These are phyloP conservation scores for Columba livia DNA, from an alignment of 2,113 vertebrate genomes.

Conservation along the genomic window DNA sequence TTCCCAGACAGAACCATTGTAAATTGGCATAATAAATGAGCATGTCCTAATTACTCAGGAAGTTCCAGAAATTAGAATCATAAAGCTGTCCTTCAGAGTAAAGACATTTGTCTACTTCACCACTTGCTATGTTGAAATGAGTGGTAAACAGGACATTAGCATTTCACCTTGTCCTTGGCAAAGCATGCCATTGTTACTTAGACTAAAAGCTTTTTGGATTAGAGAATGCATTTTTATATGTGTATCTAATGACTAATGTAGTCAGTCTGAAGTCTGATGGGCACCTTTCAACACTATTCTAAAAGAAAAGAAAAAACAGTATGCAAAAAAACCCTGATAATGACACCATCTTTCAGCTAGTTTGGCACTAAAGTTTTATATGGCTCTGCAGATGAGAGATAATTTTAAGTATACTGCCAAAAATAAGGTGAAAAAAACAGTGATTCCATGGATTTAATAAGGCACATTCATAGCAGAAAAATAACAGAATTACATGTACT, in stretches of 20 bases:
- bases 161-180: constrained; percentile 51
- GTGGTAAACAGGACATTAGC: constrained; percentile 10
- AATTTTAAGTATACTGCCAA: not conserved
- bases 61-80: constrained; percentile 40
- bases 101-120: constrained; percentile 8
- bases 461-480: not conserved
- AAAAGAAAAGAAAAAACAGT: not conserved
- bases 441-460: not conserved
- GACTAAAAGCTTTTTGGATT: constrained; percentile 11
- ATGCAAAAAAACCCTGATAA: not conserved
- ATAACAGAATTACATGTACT: not conserved
- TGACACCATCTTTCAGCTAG: not conserved
- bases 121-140: not conserved
- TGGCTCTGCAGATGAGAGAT: not conserved
- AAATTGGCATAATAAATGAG: constrained; percentile 47
- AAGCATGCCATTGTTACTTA: not conserved
- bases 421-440: not conserved
- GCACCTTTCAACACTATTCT: not conserved
- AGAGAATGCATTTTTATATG: not conserved
- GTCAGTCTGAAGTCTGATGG: not conserved
- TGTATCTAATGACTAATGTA: not conserved
- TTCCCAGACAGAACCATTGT: not conserved
- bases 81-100: constrained; percentile 42
- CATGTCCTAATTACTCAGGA: constrained; percentile 39
- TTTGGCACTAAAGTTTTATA: not conserved